Conservation (phyloP, 2,113 vertebrate genomes). For the Hepsetus odoe region DNA sequence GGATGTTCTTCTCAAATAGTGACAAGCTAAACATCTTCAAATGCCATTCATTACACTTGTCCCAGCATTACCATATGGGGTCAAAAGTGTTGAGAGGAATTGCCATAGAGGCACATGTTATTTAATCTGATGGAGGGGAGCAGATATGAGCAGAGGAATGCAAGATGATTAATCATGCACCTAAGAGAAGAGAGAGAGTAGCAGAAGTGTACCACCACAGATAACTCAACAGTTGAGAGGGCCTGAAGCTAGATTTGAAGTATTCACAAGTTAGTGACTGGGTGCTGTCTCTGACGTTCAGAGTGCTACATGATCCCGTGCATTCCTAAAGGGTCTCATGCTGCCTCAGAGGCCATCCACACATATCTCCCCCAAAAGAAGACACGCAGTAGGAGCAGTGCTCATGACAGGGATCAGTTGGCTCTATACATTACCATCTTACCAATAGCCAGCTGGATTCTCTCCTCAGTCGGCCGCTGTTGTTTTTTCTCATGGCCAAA, state of each 20-base stretch:
- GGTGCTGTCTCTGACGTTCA: constrained; percentile 7
- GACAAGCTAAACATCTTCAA: no score
- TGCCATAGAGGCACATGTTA: not conserved
- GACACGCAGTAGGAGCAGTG: not conserved
- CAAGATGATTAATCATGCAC: constrained; percentile 19
- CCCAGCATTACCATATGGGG: not conserved
- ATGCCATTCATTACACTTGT: not conserved
- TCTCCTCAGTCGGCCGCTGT: not conserved
- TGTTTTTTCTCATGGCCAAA: not conserved
- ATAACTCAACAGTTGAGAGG: not conserved
- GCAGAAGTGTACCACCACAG: constrained; percentile 8
- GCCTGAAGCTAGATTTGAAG: not conserved
- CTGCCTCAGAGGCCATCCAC: constrained; percentile 4
- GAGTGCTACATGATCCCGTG: constrained; percentile 39
- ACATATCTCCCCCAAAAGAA: constrained; percentile 8
- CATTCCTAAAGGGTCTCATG: constrained; percentile 42
- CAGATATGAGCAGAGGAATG: constrained; percentile 23
- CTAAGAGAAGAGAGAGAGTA: constrained; percentile 13
- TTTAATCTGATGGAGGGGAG: constrained; percentile 10
- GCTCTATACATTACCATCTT: not conserved
- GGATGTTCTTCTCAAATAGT: no score
- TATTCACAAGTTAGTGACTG: constrained; percentile 39
- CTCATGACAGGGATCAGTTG: not conserved
- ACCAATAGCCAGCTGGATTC: not conserved
- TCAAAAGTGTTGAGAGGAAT: not conserved